These are phyloP conservation scores for Loxodonta africana DNA, from an alignment of 2,113 vertebrate genomes.

Conservation along the genomic window DNA sequence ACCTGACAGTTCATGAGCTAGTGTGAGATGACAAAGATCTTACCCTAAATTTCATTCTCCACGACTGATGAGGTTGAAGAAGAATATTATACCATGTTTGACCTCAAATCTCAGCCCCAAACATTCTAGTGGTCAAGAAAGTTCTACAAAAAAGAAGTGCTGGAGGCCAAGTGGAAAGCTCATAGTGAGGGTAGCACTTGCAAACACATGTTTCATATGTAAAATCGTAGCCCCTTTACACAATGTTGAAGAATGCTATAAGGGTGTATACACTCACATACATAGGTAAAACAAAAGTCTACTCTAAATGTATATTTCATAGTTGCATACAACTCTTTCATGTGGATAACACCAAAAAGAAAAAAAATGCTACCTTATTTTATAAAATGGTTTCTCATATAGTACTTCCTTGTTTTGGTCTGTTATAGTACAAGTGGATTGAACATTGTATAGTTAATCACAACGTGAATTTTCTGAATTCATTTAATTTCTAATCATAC, in stretches of 20 bases:
- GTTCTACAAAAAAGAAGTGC: background rate
- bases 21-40: background rate
- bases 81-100: background rate
- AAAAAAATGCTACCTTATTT: background rate
- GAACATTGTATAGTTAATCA: background rate
- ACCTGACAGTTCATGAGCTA: background rate
- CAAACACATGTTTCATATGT: background rate
- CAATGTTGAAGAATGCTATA: background rate
- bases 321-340: background rate
- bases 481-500: background rate
- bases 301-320: background rate
- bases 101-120: background rate
- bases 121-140: background rate
- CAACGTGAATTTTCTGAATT: background rate
- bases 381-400: background rate
- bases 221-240: background rate
- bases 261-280: background rate
- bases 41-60: background rate
- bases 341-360: background rate
- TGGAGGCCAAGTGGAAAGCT: background rate
- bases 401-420: background rate
- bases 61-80: background rate
- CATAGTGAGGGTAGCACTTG: background rate
- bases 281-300: background rate
- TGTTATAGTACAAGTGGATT: background rate